phyloP scores from a whole-genome alignment of 2,113 vertebrate species.

The Dicaeum eximium region DNA sequence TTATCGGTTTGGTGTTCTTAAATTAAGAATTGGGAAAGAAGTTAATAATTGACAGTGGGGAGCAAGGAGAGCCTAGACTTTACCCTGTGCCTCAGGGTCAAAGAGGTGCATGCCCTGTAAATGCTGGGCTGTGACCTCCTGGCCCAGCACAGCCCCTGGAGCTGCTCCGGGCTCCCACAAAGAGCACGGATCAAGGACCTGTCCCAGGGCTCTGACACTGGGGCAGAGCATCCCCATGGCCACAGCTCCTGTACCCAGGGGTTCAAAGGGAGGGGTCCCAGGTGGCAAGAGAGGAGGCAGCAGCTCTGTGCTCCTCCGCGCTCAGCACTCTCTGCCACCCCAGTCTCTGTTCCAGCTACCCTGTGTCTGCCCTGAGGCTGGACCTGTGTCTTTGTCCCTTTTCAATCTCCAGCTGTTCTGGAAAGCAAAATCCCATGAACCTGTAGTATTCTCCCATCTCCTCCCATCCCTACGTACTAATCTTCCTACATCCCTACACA shows the following conservation, averaged over 20 bases:
- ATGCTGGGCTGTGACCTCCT: not conserved
- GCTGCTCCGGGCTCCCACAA: rapidly evolving
- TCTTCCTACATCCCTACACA: not conserved
- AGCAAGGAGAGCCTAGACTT: not conserved
- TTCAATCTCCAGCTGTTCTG: not conserved
- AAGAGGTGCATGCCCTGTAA: not conserved
- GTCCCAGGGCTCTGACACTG: not conserved
- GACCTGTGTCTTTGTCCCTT: not conserved
- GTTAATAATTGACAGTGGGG: slow-evolving; percentile 8
- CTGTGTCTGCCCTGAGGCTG: not conserved
- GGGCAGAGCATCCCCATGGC: not conserved
- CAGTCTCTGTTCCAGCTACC: not conserved
- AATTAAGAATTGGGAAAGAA: not conserved
- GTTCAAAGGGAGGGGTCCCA: not conserved
- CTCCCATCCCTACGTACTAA: not conserved
- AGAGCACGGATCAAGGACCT: not conserved
- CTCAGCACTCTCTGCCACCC: not conserved
- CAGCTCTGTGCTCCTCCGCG: not conserved
- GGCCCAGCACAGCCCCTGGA: rapidly evolving
- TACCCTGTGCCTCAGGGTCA: not conserved
- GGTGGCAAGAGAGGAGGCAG: not conserved
- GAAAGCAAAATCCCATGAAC: not conserved
- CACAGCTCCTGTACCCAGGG: not conserved
- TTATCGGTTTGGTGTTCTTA: not conserved
- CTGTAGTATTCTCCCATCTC: not conserved